These are phyloP conservation scores for Darevskia nairensis DNA, from an alignment of 2,797 vertebrate genomes.

Conservation along the genomic window DNA sequence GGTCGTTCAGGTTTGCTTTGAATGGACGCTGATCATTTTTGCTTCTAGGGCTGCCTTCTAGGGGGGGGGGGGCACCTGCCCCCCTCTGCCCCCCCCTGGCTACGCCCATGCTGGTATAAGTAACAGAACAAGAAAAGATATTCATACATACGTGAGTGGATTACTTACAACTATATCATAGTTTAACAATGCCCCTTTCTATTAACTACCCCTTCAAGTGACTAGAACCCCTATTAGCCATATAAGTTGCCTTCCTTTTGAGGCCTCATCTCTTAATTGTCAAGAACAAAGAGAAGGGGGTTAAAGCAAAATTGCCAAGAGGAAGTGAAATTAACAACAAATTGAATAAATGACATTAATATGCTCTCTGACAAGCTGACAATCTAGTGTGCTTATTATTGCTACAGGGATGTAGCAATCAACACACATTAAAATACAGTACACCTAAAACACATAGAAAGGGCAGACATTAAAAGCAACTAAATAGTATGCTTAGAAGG, in stretches of 20 bases:
- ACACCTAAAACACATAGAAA: not conserved
- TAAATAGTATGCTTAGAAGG: not conserved
- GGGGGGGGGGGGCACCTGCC: too few species aligned
- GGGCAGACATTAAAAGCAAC: not conserved
- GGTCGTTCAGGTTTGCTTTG: too few species aligned
- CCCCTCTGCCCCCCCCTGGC: too few species aligned
- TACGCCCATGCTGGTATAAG: not conserved
- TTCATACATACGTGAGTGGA: not conserved
- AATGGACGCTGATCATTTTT: too few species aligned
- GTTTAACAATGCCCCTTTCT: conserved; percentile 1
- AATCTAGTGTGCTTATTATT: conserved; percentile 16
- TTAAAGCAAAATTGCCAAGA: conserved; percentile 9
- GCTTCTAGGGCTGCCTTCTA: too few species aligned
- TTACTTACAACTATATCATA: not conserved
- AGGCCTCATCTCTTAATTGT: conserved; percentile 17
- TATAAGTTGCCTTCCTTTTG: not conserved
- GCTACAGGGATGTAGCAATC: conserved; percentile 19
- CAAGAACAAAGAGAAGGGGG: not conserved
- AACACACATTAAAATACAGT: conserved; percentile 18
- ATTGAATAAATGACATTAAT: conserved; percentile 28
- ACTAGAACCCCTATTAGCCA: not conserved
- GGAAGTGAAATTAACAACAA: conserved; percentile 32
- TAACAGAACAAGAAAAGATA: not conserved
- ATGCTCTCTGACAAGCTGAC: conserved; percentile 8
- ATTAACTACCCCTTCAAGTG: not conserved